phyloP scores from a whole-genome alignment of 2,113 vertebrate genomes.

The Macheiramphus alcinus region DNA sequence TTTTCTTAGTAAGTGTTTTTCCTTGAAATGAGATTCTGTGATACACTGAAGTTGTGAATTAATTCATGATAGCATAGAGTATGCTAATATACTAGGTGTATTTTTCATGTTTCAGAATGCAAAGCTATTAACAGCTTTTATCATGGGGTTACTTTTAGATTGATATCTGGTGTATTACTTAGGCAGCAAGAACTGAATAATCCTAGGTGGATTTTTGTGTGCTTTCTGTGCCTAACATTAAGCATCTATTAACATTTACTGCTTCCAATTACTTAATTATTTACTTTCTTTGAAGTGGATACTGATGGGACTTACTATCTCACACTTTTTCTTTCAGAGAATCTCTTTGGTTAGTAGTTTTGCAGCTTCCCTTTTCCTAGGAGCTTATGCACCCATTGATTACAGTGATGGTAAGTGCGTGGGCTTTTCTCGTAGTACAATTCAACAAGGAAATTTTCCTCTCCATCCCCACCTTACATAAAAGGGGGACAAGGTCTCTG shows the following conservation, averaged over 20 bases:
- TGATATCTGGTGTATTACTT: not conserved
- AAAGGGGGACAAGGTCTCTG: not conserved
- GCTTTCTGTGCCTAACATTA: not conserved
- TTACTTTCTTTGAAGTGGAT: not conserved
- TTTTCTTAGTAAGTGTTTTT: not conserved
- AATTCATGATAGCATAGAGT: not conserved
- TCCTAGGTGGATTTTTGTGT: not conserved
- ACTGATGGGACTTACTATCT: not conserved
- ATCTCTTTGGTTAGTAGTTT: slow-evolving; percentile 97
- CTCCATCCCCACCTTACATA: not conserved
- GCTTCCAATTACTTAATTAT: not conserved
- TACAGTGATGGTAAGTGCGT: slow-evolving; percentile 85
- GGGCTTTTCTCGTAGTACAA: not conserved
- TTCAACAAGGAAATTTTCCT: not conserved
- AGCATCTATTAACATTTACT: not conserved
- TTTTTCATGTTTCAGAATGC: not conserved
- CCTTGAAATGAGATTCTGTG: not conserved
- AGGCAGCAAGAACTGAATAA: not conserved
- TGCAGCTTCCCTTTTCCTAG: slow-evolving; percentile 90
- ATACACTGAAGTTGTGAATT: not conserved
- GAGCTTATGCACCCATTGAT: slow-evolving; percentile 87
- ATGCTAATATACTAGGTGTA: not conserved
- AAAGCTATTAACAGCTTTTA: slow-evolving; percentile 7
- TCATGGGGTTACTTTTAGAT: not conserved
- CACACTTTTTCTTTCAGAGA: slow-evolving; percentile 75